Evolutionary conservation across 2,113 vertebrate genomes (phyloP).

Genomic region (Cervus canadensis): DNA sequence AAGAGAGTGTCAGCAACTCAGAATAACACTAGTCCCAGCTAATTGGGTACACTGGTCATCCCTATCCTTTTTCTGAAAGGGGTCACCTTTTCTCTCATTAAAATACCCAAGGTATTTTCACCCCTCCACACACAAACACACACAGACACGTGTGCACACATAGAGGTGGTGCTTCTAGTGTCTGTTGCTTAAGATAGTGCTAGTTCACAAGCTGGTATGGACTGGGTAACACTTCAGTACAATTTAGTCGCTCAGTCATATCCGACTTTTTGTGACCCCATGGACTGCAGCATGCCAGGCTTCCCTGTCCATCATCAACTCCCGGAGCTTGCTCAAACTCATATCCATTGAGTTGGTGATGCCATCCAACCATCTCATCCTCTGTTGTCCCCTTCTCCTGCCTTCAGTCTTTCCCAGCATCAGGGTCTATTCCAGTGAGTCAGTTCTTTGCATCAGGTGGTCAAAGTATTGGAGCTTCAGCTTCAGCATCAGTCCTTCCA

Average conservation of each 20-base stretch:
- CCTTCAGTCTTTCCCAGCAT: neutral
- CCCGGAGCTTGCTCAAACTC: neutral
- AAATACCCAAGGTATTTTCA: neutral
- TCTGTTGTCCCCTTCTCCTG: neutral
- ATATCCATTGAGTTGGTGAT: neutral
- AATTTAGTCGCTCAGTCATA: neutral
- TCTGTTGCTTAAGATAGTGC: neutral
- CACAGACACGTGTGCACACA: fast-evolving
- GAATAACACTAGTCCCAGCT: neutral
- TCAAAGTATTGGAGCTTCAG: neutral
- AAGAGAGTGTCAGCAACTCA: neutral
- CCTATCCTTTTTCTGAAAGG: neutral
- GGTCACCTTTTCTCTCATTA: neutral
- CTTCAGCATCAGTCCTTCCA: neutral
- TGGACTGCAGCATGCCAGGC: neutral
- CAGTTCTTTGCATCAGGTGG: neutral
- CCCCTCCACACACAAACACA: neutral
- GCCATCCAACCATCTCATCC: neutral
- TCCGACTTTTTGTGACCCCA: neutral
- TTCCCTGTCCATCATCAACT: neutral
- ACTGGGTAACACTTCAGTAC: neutral
- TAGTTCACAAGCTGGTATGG: neutral
- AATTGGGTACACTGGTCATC: neutral
- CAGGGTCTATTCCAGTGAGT: neutral
- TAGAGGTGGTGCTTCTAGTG: neutral